Evolutionary conservation across 2,888 invertebrate species (phyloP).

Genomic region (Spodoptera littoralis): DNA sequence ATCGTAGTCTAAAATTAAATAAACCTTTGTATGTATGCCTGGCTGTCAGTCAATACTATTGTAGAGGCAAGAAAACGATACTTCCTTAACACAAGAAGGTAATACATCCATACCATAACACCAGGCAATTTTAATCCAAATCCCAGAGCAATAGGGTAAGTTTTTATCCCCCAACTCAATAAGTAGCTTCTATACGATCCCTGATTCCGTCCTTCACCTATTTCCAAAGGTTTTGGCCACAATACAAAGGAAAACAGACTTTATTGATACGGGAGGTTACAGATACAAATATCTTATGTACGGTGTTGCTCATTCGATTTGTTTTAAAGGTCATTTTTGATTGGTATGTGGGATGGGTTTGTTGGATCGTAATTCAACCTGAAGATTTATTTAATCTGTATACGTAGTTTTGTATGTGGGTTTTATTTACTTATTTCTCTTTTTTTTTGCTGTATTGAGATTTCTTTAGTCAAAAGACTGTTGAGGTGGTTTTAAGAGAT

Average conservation of each 20-base stretch:
- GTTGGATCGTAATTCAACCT: constrained; percentile 25
- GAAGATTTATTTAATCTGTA: constrained; percentile 27
- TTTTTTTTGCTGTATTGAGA: neutral
- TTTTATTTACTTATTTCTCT: constrained; percentile 23
- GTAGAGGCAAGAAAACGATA: too few species aligned
- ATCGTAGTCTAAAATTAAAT: too few species aligned
- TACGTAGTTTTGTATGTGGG: constrained; percentile 12
- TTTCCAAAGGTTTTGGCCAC: constrained; percentile 24
- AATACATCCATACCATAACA: too few species aligned
- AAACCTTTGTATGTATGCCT: too few species aligned
- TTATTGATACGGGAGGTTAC: constrained; percentile 38
- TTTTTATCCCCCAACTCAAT: neutral
- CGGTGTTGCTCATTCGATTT: neutral
- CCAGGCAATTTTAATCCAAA: too few species aligned
- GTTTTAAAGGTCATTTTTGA: constrained; percentile 15
- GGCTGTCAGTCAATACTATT: too few species aligned
- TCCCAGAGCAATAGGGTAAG: neutral
- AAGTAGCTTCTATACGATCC: neutral
- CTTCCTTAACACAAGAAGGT: too few species aligned
- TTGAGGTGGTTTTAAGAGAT: too few species aligned
- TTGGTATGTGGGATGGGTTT: constrained; percentile 16
- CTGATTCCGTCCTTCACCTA: constrained; percentile 6
- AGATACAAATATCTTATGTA: neutral
- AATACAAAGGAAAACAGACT: constrained; percentile 31
- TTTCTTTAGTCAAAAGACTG: too few species aligned